A percentile compares a stretch with the other conserved stretches of the same genome.
Conservation (phyloP, 1,140 invertebrate species). For the Calliphora vicina region DNA sequence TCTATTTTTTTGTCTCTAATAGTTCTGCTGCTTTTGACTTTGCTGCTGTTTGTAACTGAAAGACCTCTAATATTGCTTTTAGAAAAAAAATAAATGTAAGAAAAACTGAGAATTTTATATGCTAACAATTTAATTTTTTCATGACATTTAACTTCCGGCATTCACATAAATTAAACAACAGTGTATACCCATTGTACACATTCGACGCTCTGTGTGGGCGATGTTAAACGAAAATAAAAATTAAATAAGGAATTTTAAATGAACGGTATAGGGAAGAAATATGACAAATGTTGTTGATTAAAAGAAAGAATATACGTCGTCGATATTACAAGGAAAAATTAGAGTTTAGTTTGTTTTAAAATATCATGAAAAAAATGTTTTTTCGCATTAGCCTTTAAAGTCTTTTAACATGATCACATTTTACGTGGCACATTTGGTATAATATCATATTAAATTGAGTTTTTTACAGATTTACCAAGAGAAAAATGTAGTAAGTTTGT, state of each 20-base stretch:
- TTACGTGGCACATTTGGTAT: too few species aligned
- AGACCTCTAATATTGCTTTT: background rate
- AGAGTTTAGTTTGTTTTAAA: too few species aligned
- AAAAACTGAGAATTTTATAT: conserved; percentile 10
- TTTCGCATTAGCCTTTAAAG: too few species aligned
- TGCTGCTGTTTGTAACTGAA: background rate
- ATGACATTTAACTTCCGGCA: conserved; percentile 33
- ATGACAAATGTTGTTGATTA: background rate
- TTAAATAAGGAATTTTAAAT: too few species aligned
- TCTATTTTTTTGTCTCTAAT: background rate
- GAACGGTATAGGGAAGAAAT: background rate
- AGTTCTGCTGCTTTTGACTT: background rate
- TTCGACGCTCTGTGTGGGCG: background rate
- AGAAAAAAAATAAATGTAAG: background rate
- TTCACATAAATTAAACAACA: conserved; percentile 30
- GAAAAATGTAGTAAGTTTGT: too few species aligned
- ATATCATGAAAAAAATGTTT: too few species aligned
- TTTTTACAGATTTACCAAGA: too few species aligned
- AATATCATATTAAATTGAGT: too few species aligned
- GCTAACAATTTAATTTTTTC: conserved; percentile 32
- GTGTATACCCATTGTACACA: background rate
- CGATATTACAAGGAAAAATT: too few species aligned
- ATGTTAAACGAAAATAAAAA: background rate
- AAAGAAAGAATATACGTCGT: too few species aligned
- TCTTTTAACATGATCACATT: too few species aligned